A percentile compares a stretch with the other conserved stretches of the same genome.
phyloP scores from a whole-genome alignment of 2,113 vertebrate genomes.

The Diphyllodes magnificus region DNA sequence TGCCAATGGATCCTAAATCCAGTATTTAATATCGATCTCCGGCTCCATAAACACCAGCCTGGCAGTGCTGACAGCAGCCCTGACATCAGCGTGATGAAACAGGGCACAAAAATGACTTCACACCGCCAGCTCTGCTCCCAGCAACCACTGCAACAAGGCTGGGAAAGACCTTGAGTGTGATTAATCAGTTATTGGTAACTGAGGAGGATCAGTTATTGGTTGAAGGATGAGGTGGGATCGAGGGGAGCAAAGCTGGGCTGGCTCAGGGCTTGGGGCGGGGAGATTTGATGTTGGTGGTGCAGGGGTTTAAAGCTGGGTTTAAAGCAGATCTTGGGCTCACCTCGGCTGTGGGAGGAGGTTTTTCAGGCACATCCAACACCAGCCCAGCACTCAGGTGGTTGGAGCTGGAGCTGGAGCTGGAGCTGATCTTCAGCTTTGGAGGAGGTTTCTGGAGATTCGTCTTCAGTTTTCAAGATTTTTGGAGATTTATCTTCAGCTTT shows the following conservation, averaged over 20 bases:
- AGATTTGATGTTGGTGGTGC: accelerated
- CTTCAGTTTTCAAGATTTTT: neutral
- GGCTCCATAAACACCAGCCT: neutral
- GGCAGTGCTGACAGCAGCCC: neutral
- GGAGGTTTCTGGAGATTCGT: neutral
- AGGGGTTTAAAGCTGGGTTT: neutral
- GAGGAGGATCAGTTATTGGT: too few relatives aligned
- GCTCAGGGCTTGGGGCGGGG: neutral
- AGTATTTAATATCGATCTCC: neutral
- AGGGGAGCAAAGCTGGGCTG: neutral
- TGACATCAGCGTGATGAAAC: neutral
- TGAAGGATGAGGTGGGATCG: neutral
- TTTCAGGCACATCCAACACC: neutral
- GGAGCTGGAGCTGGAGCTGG: too few relatives aligned
- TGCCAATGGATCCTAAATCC: conserved; percentile 22
- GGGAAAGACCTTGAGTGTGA: neutral
- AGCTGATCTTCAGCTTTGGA: neutral
- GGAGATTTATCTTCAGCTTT: neutral
- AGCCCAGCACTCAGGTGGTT: neutral
- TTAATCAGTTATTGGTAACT: neutral
- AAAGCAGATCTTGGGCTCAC: neutral
- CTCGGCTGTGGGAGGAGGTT: neutral
- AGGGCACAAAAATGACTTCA: neutral
- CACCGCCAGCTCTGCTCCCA: neutral
- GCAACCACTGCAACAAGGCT: neutral